Percentiles rank a stretch among this genome's conserved stretches.
phyloP scores from a whole-genome alignment of 2,797 vertebrate species.

The Phyllotis vaccarum region DNA sequence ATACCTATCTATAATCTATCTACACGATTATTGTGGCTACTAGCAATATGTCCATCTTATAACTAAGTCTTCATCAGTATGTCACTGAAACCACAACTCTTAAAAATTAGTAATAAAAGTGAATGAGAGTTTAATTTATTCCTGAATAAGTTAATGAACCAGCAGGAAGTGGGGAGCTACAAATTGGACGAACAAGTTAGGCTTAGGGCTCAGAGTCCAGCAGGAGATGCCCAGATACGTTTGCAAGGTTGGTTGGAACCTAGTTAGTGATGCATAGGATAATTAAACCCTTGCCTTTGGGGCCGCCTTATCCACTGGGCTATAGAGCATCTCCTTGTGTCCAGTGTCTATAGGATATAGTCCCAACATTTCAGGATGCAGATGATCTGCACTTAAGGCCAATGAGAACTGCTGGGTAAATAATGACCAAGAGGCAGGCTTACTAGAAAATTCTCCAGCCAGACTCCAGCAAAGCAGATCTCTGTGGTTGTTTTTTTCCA shows the following conservation, averaged over 20 bases:
- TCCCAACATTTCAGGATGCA: background rate
- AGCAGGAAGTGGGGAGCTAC: background rate
- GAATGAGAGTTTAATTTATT: background rate
- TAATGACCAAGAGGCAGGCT: background rate
- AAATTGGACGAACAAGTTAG: background rate
- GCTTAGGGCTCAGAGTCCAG: background rate
- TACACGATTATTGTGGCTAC: background rate
- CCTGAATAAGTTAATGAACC: slow-evolving; percentile 7
- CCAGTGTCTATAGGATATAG: background rate
- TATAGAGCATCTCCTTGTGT: background rate
- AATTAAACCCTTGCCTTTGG: no score
- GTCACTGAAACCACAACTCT: slow-evolving; percentile 20
- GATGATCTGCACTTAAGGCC: background rate
- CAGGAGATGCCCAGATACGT: background rate
- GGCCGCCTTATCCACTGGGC: background rate
- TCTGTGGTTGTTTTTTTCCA: background rate
- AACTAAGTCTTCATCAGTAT: background rate
- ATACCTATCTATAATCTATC: background rate
- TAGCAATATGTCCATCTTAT: background rate
- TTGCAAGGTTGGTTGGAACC: background rate
- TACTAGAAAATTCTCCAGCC: background rate
- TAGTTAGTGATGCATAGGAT: background rate
- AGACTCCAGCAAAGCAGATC: background rate
- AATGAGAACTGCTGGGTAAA: background rate
- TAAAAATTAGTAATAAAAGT: background rate